These are phyloP conservation scores for Cephonodes hylas DNA, from an alignment of 2,888 invertebrate genomes.

Conservation along the genomic window DNA sequence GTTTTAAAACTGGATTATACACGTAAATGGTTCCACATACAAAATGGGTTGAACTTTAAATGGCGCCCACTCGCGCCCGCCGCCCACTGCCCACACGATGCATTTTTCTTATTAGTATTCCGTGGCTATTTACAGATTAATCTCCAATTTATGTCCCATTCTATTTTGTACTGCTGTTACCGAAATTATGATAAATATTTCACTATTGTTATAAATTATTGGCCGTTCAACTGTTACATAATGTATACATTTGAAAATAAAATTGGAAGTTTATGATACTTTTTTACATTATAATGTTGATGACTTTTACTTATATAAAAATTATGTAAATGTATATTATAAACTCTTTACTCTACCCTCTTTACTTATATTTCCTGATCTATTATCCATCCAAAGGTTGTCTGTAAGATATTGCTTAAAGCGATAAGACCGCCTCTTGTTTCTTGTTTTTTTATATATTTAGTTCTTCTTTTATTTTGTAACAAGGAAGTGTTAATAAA, in stretches of 20 bases:
- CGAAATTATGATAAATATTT: neutral
- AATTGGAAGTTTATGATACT: neutral
- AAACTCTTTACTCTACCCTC: no score
- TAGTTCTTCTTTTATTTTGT: no score
- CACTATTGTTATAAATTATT: neutral
- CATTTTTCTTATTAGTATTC: constrained; percentile 22
- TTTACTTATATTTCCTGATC: no score
- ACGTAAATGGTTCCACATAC: constrained; percentile 13
- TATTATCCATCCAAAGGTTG: no score
- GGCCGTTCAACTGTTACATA: neutral
- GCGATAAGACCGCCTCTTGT: no score
- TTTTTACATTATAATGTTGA: neutral
- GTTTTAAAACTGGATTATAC: constrained; percentile 5
- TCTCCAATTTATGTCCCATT: neutral
- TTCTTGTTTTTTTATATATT: no score
- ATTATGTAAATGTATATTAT: no score
- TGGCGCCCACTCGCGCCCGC: constrained; percentile 22
- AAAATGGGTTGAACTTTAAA: constrained; percentile 15
- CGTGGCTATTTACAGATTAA: constrained; percentile 5
- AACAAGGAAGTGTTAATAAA: no score
- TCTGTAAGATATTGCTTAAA: no score
- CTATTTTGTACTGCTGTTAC: neutral
- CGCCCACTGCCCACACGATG: neutral
- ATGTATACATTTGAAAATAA: neutral
- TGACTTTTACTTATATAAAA: no score